Conservation (phyloP, 2,797 vertebrate species). For the Enteromius radiatus region DNA sequence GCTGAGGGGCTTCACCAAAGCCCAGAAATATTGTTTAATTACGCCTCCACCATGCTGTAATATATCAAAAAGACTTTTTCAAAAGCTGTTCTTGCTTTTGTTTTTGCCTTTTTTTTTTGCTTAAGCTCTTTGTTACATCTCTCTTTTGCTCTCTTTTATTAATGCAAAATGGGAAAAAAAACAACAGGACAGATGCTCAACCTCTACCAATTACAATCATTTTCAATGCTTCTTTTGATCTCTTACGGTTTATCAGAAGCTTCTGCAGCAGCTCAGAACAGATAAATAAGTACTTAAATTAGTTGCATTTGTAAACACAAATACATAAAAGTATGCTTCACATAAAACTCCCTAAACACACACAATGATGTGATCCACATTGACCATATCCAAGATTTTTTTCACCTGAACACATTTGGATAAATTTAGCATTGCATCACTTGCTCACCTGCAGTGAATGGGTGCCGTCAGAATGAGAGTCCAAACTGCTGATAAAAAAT, state of each 20-base stretch:
- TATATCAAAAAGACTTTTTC: conserved; percentile 66
- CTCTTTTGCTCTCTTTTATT: conserved; percentile 14
- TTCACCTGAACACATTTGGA: background rate
- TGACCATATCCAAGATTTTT: background rate
- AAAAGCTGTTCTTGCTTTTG: conserved; percentile 19
- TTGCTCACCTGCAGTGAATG: background rate
- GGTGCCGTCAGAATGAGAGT: background rate
- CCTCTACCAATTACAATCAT: background rate
- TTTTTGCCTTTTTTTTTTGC: conserved; percentile 30
- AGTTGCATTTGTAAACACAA: background rate
- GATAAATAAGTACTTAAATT: conserved; percentile 24
- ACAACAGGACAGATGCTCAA: conserved; percentile 58
- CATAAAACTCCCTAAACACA: background rate
- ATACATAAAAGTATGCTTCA: background rate
- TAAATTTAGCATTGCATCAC: background rate
- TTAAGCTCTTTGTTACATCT: conserved; percentile 41
- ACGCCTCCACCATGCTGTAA: conserved; percentile 63
- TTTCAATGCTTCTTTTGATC: conserved; percentile 26
- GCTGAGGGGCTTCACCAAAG: conserved; percentile 57
- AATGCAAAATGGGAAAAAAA: conserved; percentile 46
- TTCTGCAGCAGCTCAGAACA: background rate
- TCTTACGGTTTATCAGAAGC: background rate
- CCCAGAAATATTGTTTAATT: conserved; percentile 71
- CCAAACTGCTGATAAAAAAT: background rate
- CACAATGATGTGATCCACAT: background rate